These are phyloP conservation scores for Schizopygopsis pylzovi DNA, from an alignment of 2,797 vertebrate species.

Conservation along the genomic window DNA sequence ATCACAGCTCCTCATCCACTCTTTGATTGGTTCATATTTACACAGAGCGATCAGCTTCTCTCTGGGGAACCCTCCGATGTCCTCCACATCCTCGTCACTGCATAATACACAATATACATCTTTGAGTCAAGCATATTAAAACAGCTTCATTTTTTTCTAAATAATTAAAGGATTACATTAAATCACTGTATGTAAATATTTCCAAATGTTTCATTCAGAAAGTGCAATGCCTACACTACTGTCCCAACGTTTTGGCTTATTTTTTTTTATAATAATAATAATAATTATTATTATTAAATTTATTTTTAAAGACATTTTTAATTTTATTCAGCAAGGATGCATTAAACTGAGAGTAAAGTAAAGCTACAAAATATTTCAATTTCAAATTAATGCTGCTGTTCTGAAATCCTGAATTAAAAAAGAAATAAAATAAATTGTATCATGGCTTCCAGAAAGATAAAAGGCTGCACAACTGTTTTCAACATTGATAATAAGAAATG, in stretches of 20 bases:
- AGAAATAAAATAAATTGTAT: not conserved
- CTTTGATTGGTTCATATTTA: conserved; percentile 88
- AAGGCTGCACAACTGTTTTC: not conserved
- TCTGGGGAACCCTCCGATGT: conserved; percentile 77
- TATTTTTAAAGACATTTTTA: not conserved
- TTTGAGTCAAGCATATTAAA: too few relatives aligned
- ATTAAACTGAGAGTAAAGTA: not conserved
- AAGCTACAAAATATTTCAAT: not conserved
- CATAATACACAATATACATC: not conserved
- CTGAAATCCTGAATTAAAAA: not conserved
- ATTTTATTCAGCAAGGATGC: not conserved
- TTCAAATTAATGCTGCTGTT: not conserved
- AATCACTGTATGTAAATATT: not conserved
- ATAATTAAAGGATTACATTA: not conserved
- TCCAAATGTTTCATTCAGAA: not conserved
- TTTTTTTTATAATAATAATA: too few relatives aligned
- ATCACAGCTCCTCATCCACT: conserved; percentile 97
- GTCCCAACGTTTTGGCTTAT: too few relatives aligned
- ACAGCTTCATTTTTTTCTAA: not conserved
- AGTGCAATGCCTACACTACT: not conserved
- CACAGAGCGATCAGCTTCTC: conserved; percentile 92
- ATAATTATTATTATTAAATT: not conserved
- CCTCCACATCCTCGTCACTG: conserved; percentile 88
- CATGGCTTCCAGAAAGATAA: not conserved
- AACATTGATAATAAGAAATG: not conserved